Conservation (phyloP, 2,888 invertebrate genomes). For the Lithophane leautieri region DNA sequence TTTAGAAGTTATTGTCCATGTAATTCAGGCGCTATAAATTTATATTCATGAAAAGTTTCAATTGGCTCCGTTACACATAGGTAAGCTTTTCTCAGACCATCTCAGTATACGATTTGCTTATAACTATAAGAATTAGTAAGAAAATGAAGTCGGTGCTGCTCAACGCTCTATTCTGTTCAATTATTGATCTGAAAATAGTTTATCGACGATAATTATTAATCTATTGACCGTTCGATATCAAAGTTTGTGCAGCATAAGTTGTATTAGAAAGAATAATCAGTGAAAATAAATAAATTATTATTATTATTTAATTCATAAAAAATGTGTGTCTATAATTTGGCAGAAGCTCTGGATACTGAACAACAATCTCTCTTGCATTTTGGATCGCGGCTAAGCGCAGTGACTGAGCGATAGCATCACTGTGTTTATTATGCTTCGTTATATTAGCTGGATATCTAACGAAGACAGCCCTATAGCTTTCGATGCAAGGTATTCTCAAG, state of each 20-base stretch:
- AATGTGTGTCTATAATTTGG: conserved; percentile 2
- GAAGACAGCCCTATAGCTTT: background rate
- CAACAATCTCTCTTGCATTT: background rate
- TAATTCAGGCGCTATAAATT: background rate
- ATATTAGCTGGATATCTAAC: background rate
- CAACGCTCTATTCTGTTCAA: background rate
- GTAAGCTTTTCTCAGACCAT: background rate
- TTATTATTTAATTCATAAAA: background rate
- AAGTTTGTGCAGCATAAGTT: background rate
- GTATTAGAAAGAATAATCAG: background rate
- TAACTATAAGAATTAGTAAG: background rate
- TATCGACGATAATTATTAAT: background rate
- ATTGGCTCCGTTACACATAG: background rate
- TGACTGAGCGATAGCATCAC: background rate
- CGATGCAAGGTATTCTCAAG: background rate
- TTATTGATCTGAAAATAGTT: background rate
- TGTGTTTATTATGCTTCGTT: background rate
- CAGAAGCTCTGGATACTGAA: background rate
- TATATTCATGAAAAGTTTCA: background rate
- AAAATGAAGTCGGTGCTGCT: background rate
- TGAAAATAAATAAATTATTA: background rate
- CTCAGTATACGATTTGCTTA: background rate
- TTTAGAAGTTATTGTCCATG: background rate
- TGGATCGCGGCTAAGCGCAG: background rate
- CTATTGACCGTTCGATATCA: background rate